These are phyloP conservation scores for Malurus melanocephalus DNA, from an alignment of 2,113 vertebrate genomes.

Conservation along the genomic window DNA sequence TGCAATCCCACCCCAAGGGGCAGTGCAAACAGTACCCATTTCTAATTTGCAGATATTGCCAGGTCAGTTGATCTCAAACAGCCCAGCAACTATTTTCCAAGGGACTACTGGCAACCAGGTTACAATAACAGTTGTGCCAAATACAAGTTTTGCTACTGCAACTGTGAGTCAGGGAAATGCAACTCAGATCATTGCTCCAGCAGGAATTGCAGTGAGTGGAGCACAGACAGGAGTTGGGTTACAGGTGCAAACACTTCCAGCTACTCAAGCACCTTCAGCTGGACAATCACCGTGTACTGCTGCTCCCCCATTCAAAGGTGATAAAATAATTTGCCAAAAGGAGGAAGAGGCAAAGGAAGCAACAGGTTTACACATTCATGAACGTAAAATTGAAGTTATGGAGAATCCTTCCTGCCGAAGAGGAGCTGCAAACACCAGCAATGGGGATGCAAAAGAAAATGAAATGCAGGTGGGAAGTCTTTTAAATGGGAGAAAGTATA, in stretches of 20 bases:
- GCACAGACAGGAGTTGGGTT: slow-evolving; percentile 82
- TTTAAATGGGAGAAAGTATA: slow-evolving; percentile 95
- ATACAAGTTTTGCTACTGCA: slow-evolving; percentile 91
- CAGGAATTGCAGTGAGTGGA: slow-evolving; percentile 78
- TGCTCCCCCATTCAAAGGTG: slow-evolving; percentile 90
- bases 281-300: slow-evolving; percentile 80
- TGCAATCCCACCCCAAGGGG: slow-evolving; percentile 81
- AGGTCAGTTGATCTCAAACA: slow-evolving; percentile 91
- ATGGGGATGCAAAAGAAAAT: slow-evolving; percentile 86
- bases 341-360: slow-evolving; percentile 99
- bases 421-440: slow-evolving; percentile 87
- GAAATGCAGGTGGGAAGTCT: slow-evolving; percentile 86
- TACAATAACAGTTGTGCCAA: slow-evolving; percentile 98
- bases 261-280: slow-evolving; percentile 77
- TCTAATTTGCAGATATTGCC: slow-evolving; percentile 88
- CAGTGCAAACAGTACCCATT: slow-evolving; percentile 92
- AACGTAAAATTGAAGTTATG: slow-evolving; percentile 98
- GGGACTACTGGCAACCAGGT: slow-evolving; percentile 90
- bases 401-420: slow-evolving; percentile 92
- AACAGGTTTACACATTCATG: slow-evolving; percentile 95
- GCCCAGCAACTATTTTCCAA: slow-evolving; percentile 91
- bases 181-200: slow-evolving; percentile 80
- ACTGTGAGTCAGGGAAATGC: slow-evolving; percentile 88
- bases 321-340: slow-evolving; percentile 99
- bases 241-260: slow-evolving; percentile 80